Evolutionary conservation across 2,113 vertebrate species (phyloP), one percentile per base, ranked within the genome.

Genomic region (Pungitius pungitius): DNA sequence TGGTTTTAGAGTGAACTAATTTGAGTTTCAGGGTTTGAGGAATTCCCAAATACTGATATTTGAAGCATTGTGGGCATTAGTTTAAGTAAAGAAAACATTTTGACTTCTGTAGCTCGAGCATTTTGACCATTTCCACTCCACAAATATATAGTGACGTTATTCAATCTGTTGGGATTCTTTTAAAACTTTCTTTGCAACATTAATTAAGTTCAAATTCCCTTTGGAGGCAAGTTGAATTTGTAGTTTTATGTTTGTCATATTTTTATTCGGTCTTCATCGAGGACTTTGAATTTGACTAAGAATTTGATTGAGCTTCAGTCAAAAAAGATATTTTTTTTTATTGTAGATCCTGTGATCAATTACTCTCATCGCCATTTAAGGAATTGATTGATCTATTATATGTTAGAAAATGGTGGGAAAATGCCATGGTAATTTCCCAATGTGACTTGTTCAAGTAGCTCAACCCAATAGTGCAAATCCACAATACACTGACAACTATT

Each of bases 21-120:
- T 61, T 52, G 17, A 30, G 30, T 71, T 56, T 82, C 61, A 51
- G 51, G 17, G 49, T 75, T 77, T 47, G 42, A 18, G 18, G 20
- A 59, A 57, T 60, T 54, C 35, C 45, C 30, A 15, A n/a, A 42
- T 73, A 65, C 20, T 55, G 13, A 54, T 0, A 42, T 54, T 13
- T 9, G 22, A 72, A 52, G 33, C 33, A 80, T n/a, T 14, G 52
- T 64, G 37, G 13, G 33, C 43, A 45, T 83, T 15, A n/a, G 35
- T 54, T 4, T 56, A 70, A 58, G 61, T 17, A 4, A 58, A 39
- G 8, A 64, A 47, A 62, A 8, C 24, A 10, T 11, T 47, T 20
- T 39, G 14, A 33, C n/a, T 49, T 54, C 10, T 45, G 60, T 45
- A 33, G 51, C 26, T 14, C 5, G 30, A 62, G 35, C 1, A 11